Conservation (phyloP, 2,113 vertebrate species). For the Zosterops lateralis region DNA sequence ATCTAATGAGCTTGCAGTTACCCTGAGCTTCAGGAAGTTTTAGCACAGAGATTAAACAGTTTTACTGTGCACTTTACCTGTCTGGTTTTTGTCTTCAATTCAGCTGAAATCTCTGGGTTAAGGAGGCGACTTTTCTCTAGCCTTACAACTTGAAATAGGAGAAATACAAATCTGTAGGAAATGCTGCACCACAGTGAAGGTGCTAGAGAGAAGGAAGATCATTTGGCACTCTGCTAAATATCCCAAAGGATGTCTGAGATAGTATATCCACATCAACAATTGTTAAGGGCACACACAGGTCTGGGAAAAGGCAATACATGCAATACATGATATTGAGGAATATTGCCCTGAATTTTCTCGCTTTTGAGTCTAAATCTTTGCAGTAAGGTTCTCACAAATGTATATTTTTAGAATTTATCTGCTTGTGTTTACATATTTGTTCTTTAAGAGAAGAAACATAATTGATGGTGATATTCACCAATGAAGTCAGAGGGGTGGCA, state of each 20-base stretch:
- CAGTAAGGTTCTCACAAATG: too few species aligned
- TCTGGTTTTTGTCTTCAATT: not conserved
- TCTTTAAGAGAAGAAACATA: too few species aligned
- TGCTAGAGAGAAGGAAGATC: not conserved
- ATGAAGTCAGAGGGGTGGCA: too few species aligned
- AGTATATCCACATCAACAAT: not conserved
- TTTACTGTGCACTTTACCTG: not conserved
- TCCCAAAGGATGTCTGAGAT: not conserved
- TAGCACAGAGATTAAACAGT: not conserved
- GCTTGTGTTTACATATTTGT: too few species aligned
- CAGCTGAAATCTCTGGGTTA: not conserved
- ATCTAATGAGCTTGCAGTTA: not conserved
- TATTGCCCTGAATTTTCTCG: too few species aligned
- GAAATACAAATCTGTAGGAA: not conserved
- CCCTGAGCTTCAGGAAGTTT: not conserved
- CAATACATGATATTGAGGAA: not conserved
- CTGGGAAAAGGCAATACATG: not conserved
- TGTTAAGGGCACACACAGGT: not conserved
- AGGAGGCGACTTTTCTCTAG: not conserved
- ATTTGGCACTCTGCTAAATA: not conserved
- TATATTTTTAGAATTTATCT: too few species aligned
- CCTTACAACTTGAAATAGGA: not conserved
- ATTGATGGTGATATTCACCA: too few species aligned
- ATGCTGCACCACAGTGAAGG: fast-evolving
- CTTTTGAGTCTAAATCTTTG: too few species aligned